Conservation (phyloP, 2,797 vertebrate species). For the Crocidura indochinensis region DNA sequence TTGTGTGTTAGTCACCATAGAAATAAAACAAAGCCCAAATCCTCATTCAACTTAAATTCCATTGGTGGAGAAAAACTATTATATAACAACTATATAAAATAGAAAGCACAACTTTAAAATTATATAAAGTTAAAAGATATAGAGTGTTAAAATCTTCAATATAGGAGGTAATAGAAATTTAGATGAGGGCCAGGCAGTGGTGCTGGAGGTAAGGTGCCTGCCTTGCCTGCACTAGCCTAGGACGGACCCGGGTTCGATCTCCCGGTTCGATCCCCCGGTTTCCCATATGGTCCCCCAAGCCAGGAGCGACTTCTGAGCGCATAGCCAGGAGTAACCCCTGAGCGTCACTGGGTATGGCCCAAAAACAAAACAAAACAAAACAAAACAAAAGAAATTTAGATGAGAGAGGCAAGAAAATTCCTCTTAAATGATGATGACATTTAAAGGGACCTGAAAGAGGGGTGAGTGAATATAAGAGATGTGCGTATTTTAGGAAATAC, state of each 20-base stretch:
- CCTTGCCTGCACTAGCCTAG: no score
- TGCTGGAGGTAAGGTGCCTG: no score
- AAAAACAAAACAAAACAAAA: no score
- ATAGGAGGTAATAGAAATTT: background rate
- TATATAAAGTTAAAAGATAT: background rate
- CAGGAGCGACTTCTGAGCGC: no score
- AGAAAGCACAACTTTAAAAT: slow-evolving; percentile 4
- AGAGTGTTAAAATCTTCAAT: background rate
- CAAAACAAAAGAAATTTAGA: slow-evolving; percentile 37
- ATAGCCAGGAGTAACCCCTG: no score
- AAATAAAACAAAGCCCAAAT: background rate
- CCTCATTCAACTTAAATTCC: slow-evolving; percentile 1
- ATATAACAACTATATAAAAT: background rate
- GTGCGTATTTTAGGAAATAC: background rate
- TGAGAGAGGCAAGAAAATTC: background rate
- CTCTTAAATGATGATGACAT: background rate
- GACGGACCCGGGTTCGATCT: no score
- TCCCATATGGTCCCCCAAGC: no score
- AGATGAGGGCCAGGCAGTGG: no score
- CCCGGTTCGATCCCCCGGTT: no score
- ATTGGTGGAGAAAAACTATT: background rate
- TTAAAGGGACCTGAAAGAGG: slow-evolving; percentile 28
- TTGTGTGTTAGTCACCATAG: background rate
- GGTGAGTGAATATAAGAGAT: background rate
- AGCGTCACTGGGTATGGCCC: no score